phyloP scores from a whole-genome alignment of 92 coral and sea anemone species.

The Epizoanthus rinbou region DNA sequence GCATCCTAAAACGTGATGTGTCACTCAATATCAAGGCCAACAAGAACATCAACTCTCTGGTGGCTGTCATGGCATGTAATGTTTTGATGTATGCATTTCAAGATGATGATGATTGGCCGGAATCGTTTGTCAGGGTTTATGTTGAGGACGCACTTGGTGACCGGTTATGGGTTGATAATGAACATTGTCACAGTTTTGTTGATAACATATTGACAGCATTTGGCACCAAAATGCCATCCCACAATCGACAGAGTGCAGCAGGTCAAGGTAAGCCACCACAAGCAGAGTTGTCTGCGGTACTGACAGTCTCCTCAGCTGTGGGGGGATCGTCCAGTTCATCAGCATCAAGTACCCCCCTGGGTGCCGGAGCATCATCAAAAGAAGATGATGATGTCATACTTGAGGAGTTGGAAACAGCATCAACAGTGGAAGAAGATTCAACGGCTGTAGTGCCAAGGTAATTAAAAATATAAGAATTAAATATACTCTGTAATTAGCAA shows the following conservation, averaged over 20 bases:
- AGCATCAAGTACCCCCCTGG: constrained; percentile 31
- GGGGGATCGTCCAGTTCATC: constrained; percentile 33
- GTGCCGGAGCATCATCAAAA: constrained; percentile 59
- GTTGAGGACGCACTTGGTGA: constrained; percentile 98
- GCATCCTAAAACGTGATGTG: constrained; percentile 84
- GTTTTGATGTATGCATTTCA: constrained; percentile 81
- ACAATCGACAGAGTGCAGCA: constrained; percentile 56
- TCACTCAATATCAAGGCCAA: constrained; percentile 75
- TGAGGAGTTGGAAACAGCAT: constrained; percentile 81
- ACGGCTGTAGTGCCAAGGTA: constrained; percentile 73
- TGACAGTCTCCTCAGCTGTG: not conserved
- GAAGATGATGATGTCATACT: constrained; percentile 76
- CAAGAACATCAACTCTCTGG: constrained; percentile 73
- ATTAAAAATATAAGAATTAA: not conserved
- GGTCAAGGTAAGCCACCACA: constrained; percentile 21
- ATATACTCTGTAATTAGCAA: no score
- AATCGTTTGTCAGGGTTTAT: constrained; percentile 90
- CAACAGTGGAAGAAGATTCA: constrained; percentile 76
- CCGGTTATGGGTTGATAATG: constrained; percentile 96
- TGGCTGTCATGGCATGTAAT: constrained; percentile 93
- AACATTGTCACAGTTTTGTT: constrained; percentile 87
- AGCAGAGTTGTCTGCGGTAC: constrained; percentile 39
- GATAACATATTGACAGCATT: constrained; percentile 93
- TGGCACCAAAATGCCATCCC: constrained; percentile 76
- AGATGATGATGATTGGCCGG: constrained; percentile 98